Conservation (phyloP, 2,888 invertebrate species). For the Cephus sareptanus region DNA sequence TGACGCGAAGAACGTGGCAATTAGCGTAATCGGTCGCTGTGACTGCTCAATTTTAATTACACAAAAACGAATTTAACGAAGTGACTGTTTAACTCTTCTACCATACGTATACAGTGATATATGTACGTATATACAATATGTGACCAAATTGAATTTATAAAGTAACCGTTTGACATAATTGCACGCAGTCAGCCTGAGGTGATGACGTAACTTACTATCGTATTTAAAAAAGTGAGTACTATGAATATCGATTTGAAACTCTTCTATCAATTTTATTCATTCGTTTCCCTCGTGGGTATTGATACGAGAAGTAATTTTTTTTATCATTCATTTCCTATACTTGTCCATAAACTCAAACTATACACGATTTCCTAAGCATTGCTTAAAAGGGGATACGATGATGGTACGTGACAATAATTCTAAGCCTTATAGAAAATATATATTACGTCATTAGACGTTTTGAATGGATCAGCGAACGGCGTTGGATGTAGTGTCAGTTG, state of each 20-base stretch:
- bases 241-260: no score
- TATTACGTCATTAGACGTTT: background rate
- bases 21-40: background rate
- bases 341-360: background rate
- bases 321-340: background rate
- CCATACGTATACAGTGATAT: background rate
- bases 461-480: background rate
- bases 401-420: background rate
- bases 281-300: constrained; percentile 9
- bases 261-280: background rate
- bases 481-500: background rate
- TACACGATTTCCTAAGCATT: no score
- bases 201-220: no score
- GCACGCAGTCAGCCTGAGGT: no score
- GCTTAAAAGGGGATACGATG: background rate
- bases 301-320: constrained; percentile 3
- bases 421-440: background rate
- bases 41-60: background rate
- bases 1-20: background rate
- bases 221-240: no score
- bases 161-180: background rate
- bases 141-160: background rate
- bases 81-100: background rate
- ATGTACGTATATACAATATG: background rate
- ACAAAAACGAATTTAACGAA: background rate